Evolutionary conservation across 1,140 invertebrate species (phyloP).

Genomic region (Parapsyche elsis): DNA sequence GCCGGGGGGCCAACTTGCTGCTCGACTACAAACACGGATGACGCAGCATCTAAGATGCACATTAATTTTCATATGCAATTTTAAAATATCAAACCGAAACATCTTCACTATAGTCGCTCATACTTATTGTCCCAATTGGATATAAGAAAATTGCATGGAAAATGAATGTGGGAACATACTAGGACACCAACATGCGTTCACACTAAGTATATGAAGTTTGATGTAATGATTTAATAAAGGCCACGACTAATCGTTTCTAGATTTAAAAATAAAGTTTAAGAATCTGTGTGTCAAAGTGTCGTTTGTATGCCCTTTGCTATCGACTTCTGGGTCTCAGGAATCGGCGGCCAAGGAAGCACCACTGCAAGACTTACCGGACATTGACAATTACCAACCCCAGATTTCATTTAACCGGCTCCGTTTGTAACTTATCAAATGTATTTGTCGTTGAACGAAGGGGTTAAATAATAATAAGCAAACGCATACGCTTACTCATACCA

Average conservation of each 20-base stretch:
- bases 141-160: too few species aligned
- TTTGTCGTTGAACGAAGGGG: conserved; percentile 28
- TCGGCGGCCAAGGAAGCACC: conserved; percentile 43
- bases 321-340: conserved; percentile 32
- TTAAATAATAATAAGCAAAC: conserved; percentile 20
- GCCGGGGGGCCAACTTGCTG: conserved; percentile 45
- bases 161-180: too few species aligned
- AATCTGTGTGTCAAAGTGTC: too few species aligned
- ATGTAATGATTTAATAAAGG: background rate
- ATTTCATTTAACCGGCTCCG: conserved; percentile 43
- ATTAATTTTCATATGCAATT: too few species aligned
- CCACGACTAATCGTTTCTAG: too few species aligned
- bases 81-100: too few species aligned
- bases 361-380: conserved; percentile 51
- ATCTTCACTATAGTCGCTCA: too few species aligned
- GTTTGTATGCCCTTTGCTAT: background rate
- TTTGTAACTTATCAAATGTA: conserved; percentile 43
- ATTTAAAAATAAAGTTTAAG: too few species aligned
- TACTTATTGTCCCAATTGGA: too few species aligned
- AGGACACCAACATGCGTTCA: too few species aligned
- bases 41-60: background rate
- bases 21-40: background rate
- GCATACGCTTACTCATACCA: background rate
- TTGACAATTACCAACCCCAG: conserved; percentile 53
- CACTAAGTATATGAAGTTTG: too few species aligned